A percentile compares a stretch with the other conserved stretches of the same genome.
These are phyloP conservation scores for Petrocephalus zakoni DNA, from an alignment of 2,113 vertebrate genomes.

Conservation along the genomic window DNA sequence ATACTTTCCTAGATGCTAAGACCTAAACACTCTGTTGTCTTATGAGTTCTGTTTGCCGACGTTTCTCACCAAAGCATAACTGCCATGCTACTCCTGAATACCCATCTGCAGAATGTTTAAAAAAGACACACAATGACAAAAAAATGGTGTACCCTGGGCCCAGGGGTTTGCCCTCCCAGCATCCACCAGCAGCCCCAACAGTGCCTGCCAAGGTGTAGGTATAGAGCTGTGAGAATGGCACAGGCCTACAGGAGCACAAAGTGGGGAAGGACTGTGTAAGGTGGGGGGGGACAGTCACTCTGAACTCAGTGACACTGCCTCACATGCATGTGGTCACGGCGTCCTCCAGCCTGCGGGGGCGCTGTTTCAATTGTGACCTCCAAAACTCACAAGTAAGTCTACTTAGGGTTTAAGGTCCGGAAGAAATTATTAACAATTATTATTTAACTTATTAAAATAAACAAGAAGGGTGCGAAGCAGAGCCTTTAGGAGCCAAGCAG, in stretches of 20 bases:
- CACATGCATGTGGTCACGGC: background rate
- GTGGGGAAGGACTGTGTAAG: background rate
- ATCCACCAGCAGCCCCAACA: background rate
- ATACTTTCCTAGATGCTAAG: slow-evolving; percentile 58
- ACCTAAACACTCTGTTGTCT: slow-evolving; percentile 49
- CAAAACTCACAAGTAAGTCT: background rate
- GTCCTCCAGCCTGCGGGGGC: background rate
- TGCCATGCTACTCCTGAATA: background rate
- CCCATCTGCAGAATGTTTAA: background rate
- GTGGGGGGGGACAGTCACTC: background rate
- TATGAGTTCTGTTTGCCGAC: background rate
- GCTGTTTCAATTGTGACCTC: background rate
- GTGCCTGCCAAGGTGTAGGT: background rate
- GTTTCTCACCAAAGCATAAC: background rate
- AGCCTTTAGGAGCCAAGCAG: background rate
- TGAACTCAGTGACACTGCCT: background rate
- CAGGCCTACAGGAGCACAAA: background rate
- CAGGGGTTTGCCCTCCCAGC: background rate
- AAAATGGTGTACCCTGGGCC: background rate
- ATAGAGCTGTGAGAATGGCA: background rate
- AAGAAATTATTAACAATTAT: background rate
- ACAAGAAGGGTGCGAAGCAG: background rate
- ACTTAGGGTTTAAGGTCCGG: background rate
- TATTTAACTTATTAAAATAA: background rate
- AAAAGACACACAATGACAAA: background rate